Base-by-base conservation (phyloP, 2,113 vertebrate genomes). In the Bagarius yarrelli region DNA sequence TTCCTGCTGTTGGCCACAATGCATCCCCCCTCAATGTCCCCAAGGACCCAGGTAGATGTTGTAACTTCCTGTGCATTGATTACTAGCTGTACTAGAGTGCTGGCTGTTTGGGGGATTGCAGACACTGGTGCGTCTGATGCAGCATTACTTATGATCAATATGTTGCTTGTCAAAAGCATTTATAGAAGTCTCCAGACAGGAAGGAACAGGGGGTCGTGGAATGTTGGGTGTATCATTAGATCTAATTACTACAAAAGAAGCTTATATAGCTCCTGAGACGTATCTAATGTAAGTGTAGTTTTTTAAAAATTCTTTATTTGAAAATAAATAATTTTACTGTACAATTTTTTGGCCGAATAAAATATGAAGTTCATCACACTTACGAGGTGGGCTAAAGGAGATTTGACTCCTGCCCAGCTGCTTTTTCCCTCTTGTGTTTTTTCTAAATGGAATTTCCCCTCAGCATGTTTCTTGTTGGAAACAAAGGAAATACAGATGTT, bases 11-110 rank as follows among this genome's bases (percentile, higher is more conserved):
- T 60, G 12, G 67, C 53, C 27, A 56, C 47, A 71, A 61, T 77
- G 70, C 83, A 79, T 79, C 64, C 78, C 74, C 78, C 61, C 23
- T 25, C 73, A 56, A 53, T 40, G 19, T 50, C 83, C 84, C 85
- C 9, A 8, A 81, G 71, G 83, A 83, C 85, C 6, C 4, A 79
- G 67, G 80, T 4, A 13, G 18, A 5, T 82, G 87, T 86, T 75
- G 85, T 89, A 89, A 89, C 87, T 86, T 90, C 88, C 89, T 71
- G 56, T 13, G 47, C 64, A 85, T 83, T 76, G 84, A 87, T 88
- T 66, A 40, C 71, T 44, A 56, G 79, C 3, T 15, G 64, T 72
- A 75, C 64, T 77, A 78, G 77, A 69, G n/a, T 76, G 82, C 76
- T 71, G 63, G 59, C 59, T 40, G 50, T 72, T 72, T 64, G 56